Conservation (phyloP, 2,797 vertebrate genomes). For the Antennarius maculatus region DNA sequence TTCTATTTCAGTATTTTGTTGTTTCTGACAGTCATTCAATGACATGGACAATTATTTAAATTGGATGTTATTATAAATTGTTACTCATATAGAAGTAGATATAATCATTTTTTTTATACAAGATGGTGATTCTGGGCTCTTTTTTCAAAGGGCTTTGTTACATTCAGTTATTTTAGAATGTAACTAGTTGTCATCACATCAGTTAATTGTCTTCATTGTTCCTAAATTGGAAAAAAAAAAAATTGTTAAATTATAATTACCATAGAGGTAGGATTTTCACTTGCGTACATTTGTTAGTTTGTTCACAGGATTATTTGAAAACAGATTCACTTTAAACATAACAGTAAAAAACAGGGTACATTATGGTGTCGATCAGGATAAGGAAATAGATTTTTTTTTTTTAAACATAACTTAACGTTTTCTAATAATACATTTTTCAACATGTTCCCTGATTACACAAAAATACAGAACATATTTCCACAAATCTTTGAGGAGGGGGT, state of each 20-base stretch:
- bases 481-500: too few relatives aligned
- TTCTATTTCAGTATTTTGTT: neutral
- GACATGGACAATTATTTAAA: neutral
- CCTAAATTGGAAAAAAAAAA: too few relatives aligned
- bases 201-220: neutral
- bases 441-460: too few relatives aligned
- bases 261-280: too few relatives aligned
- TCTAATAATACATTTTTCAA: neutral
- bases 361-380: too few relatives aligned
- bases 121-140: neutral
- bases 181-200: neutral
- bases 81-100: neutral
- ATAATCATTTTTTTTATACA: neutral
- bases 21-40: neutral
- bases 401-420: too few relatives aligned
- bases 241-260: too few relatives aligned
- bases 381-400: too few relatives aligned
- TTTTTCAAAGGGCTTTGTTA: neutral
- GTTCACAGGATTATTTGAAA: neutral
- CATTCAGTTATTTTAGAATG: neutral
- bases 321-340: neutral
- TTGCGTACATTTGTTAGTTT: too few relatives aligned
- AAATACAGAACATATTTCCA: too few relatives aligned
- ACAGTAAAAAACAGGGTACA: too few relatives aligned
- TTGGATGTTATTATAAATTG: neutral